phyloP scores from a whole-genome alignment of 2,113 vertebrate genomes.

The Salvelinus fontinalis region DNA sequence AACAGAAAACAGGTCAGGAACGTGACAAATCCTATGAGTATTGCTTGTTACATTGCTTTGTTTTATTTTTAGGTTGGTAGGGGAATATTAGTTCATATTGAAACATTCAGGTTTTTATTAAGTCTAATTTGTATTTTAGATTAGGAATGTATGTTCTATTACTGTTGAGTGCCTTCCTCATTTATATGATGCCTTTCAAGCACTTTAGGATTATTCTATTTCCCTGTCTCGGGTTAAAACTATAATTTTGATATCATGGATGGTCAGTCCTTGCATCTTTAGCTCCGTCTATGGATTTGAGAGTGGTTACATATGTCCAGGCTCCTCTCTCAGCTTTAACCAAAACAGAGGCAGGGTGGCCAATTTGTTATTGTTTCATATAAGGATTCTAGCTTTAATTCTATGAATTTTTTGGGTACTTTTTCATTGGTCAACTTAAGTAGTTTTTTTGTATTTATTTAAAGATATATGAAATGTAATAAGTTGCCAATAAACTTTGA shows the following conservation, averaged over 20 bases:
- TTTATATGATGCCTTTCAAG: conserved; percentile 13
- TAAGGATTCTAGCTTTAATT: no score
- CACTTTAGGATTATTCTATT: not conserved
- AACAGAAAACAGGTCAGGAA: no score
- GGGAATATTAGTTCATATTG: conserved; percentile 17
- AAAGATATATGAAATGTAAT: not conserved
- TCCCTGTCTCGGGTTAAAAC: not conserved
- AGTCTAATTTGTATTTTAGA: not conserved
- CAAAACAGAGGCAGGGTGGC: no score
- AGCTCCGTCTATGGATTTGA: no score
- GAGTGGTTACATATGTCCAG: no score
- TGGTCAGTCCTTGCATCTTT: no score
- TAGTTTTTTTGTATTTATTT: not conserved
- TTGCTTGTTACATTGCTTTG: not conserved
- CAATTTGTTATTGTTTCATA: no score
- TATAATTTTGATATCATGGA: not conserved
- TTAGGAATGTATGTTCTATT: not conserved
- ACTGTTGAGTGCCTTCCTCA: conserved; percentile 31
- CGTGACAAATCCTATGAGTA: not conserved
- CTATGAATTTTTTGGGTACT: not conserved
- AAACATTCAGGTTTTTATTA: conserved; percentile 12
- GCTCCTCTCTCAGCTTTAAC: no score
- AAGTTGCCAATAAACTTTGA: no score
- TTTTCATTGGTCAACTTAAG: not conserved
- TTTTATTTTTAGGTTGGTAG: not conserved